Percentiles rank a stretch among this genome's conserved stretches.
Evolutionary conservation across 2,888 invertebrate species (phyloP).

Genomic region (Nephrotoma guestfalica): DNA sequence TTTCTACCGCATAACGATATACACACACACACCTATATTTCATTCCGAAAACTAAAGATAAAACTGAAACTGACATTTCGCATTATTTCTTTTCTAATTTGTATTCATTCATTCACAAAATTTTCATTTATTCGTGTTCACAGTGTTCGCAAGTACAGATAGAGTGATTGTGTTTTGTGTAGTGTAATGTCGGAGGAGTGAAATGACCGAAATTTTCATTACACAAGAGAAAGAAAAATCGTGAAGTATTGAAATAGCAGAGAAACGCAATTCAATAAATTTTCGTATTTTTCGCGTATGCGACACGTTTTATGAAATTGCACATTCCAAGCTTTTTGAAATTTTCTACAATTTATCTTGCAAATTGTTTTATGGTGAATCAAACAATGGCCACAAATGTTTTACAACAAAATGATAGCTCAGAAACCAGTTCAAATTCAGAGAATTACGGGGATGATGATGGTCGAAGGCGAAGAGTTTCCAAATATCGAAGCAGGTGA

Average conservation of each 20-base stretch:
- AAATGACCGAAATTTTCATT: neutral
- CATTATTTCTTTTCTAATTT: neutral
- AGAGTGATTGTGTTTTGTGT: neutral
- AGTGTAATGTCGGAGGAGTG: neutral
- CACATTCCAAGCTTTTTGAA: slow-evolving; percentile 1
- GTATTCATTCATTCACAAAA: neutral
- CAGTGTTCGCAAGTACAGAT: neutral
- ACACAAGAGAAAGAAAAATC: neutral
- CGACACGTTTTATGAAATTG: neutral
- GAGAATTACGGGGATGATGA: slow-evolving; percentile 69
- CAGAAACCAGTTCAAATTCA: slow-evolving; percentile 58
- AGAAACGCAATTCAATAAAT: neutral
- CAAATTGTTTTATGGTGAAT: neutral
- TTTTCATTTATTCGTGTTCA: neutral
- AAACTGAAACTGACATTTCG: neutral
- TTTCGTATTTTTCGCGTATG: neutral
- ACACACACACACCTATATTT: neutral
- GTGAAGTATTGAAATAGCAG: neutral
- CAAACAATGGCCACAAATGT: slow-evolving; percentile 3
- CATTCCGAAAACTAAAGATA: neutral
- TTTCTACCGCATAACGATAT: no score
- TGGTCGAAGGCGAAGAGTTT: slow-evolving; percentile 47
- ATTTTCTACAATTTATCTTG: neutral
- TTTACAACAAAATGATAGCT: slow-evolving; percentile 20
- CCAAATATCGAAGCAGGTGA: slow-evolving; percentile 56